Base-by-base conservation (phyloP, 2,113 vertebrate genomes). In the Stigmatopora nigra region DNA sequence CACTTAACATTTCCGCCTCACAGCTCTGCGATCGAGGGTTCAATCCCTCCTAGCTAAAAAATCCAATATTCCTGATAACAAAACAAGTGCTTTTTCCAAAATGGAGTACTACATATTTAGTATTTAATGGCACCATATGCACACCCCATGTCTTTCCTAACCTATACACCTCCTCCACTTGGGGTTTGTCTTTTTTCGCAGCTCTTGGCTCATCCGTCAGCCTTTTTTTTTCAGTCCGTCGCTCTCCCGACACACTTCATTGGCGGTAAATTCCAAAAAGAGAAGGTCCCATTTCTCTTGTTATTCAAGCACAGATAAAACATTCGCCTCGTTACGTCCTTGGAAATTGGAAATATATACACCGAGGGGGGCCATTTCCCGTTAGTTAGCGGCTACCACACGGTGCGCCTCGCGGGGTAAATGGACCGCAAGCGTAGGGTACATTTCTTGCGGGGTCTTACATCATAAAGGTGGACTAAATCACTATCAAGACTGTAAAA, bases 131-230 rank as follows among this genome's bases (percentile, higher is more conserved):
- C 25, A 31, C 25, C 52, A 55, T 5, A 55, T 5, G 14, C 53
- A 31, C 7, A 15, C 53, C 53, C 22, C 10, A 8, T 53, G 22
- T 2, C 72, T 69, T 70, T 65, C 65, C 79, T 79, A 81, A 75
- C 82, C 75, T 83, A 82, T 79, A 31, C 25, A 73, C 80, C 71
- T 82, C 80, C 71, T 82, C 80, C 70, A 71, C 67, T 22, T 65
- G 72, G 70, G 64, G 66, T 74, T 72, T 74, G 80, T 70, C 48
- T 74, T 60, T 69, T 69, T 72, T 69, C 38, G 31, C 57, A 49
- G 71, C 67, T 51, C 63, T 67, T 36, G 80, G 72, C 74, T 70
- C 59, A 68, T 69, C 77, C 70, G 75, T 71, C 79, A 64, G 65
- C 65, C 83, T 71, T 80, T 68, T 71, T 80, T 68, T 78, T 83